Base-by-base conservation (phyloP, 1,140 invertebrate species). In the Halesus radiatus region DNA sequence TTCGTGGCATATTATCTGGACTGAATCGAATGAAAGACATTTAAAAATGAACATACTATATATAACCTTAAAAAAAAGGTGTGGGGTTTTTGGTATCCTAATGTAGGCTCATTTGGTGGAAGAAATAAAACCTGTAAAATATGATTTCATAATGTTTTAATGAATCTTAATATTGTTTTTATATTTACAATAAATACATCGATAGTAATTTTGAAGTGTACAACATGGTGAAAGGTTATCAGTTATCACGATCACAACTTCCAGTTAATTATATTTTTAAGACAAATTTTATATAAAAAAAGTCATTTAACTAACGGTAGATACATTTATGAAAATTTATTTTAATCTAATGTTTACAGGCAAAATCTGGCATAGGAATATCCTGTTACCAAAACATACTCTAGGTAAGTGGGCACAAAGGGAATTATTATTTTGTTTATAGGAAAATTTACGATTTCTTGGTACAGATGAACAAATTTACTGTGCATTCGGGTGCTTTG, bases 131-230 rank as follows among this genome's bases (percentile, higher is more conserved):
- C 0, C 1, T 13, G 10, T 20, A 68, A 20, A 37, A 52, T 66
- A 62, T 80, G 22, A 32, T 81, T 81, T 81, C 56, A 74, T 81
- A 73, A 64, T 64, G 26, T 32, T 81, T 81, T 81, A 79, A 79
- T 81, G 23, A 37, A 53, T 82, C 78, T 79, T 64, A 70, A 76
- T 77, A 79, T 73, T 77, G 56, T 81, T 79, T 54, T 18, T 32
- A 80, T 82, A 82, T 82, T 79, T 80, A 82, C 81, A 82, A 82
- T 82, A 79, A 82, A 79, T 82, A 82, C 74, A 81, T 73, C 52
- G 20, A 50, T 45, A 45, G 10, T 72, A 53, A 22, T 62, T 77
- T 70, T 50, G 66, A 73, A 52, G 37, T 50, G 6, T 16, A 56
- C 22, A 58, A 75, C 45, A 75, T 32, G 53, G 53, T 75, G 23